Base-by-base conservation (phyloP, 2,113 vertebrate species). In the Terrapene triunguis region DNA sequence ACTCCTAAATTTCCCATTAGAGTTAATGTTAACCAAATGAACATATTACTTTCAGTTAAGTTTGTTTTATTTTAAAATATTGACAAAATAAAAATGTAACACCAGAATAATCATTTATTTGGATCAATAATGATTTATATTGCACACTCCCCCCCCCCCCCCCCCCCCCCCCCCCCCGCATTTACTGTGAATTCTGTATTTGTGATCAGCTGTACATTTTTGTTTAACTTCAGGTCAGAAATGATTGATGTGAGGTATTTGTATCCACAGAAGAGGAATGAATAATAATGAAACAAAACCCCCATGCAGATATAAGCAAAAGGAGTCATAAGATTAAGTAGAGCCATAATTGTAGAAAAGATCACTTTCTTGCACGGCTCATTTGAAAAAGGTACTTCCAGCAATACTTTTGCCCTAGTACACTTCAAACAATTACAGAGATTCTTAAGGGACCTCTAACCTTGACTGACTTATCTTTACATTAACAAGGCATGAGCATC, bases 311-410 rank as follows among this genome's bases (percentile, higher is more conserved):
- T 44, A 0, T 94, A 48, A 92, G 87, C 87, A 89, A 95, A 91
- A 87, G 11, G 27, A 93, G 24, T 91, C 44, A 50, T 3, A 4
- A 53, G 93, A 94, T 92, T 88, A 82, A 79, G 87, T 3, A 95
- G 85, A 85, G 32, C 5, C n/a, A 2, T 90, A 96, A 91, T 25
- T 89, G 35, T 90, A 89, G 79, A 83, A 92, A 90, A 92, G 47
- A 89, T 32, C 32, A 32, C 90, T 94, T 97, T 74, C 83, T 94
- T 94, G 78, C 85, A 79, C 85, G 82, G 55, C 59, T 96, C 82
- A 48, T 35, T 48, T 1, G 4, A 65, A 92, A 90, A 74, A 5
- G 74, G 80, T 78, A 12, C 55, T 89, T 87, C 25, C 72, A 94
- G 72, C 44, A 89, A 57, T 47, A 54, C 53, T 53, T 81, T 55